Base-by-base conservation (phyloP, 2,888 invertebrate genomes). In the Yponomeuta cagnagella region DNA sequence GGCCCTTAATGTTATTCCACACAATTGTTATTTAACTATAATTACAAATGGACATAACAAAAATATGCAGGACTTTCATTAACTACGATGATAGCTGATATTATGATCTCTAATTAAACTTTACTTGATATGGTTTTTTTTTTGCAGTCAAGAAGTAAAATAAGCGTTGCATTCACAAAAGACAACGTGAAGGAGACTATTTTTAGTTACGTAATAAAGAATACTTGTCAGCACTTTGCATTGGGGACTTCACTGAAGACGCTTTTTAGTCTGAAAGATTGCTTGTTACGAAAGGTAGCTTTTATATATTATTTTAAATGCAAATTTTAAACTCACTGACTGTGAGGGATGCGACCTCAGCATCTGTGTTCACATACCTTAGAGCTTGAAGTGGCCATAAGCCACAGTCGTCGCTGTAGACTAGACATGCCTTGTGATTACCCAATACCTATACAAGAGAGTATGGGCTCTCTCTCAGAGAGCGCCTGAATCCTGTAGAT, bases 141-240 rank as follows among this genome's bases (percentile, higher is more conserved):
- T 10, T 69, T 69, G 31, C 69, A 69, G 69, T 52, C 33, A 10
- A n/a, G 1, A 52, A 58, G 10, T 30, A 58, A 30, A 31, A 58
- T 31, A n/a, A 33, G 10, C 5, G 58, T 69, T 5, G 8, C 10
- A 12, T 33, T 37, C 15, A 58, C 31, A 30, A 43, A 43, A 23
- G 30, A 37, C 4, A 23, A 30, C 10, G 48, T 63, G 37, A 70
- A 63, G 30, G 37, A 70, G 63, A 37, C 63, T 1, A 3, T 63
- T 33, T 63, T 70, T 23, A 70, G 9, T 9, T 70, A 70, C 64
- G 63, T n/a, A 3, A n/a, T 70, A 63, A 63, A 70, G 33, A 37
- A 70, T 23, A 43, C 37, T 23, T 70, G 70, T 33, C 23, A n/a
- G 43, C 70, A 70, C 31, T 70, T 63, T 37, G 63, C 43, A 2